Evolutionary conservation across 1,140 invertebrate species (phyloP).

Genomic region (Dreissena rostriformis): DNA sequence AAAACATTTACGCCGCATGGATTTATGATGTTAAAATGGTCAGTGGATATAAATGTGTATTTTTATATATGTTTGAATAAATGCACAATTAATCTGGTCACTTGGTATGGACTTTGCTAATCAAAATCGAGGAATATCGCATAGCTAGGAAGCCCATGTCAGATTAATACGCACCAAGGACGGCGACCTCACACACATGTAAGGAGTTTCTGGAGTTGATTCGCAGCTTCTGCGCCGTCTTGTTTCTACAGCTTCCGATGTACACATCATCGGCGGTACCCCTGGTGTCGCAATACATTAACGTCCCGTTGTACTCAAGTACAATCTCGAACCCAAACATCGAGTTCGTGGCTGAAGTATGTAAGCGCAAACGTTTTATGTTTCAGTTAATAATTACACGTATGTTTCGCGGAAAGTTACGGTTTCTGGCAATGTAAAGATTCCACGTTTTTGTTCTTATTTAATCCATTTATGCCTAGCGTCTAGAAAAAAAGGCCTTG

Average conservation of each 20-base stretch:
- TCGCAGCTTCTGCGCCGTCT: slow-evolving; percentile 1
- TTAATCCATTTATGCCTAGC: too few relatives aligned
- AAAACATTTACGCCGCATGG: not conserved
- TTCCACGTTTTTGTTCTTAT: too few relatives aligned
- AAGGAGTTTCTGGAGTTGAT: not conserved
- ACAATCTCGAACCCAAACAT: not conserved
- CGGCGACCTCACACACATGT: slow-evolving; percentile 45
- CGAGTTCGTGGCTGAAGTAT: slow-evolving; percentile 15
- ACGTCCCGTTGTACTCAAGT: not conserved
- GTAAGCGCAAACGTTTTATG: slow-evolving; percentile 18
- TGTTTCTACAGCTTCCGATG: slow-evolving; percentile 2
- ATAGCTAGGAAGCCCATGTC: not conserved
- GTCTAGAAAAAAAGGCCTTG: too few relatives aligned
- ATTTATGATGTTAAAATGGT: not conserved
- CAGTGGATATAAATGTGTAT: not conserved
- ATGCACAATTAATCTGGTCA: not conserved
- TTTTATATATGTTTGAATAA: not conserved
- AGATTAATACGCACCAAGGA: slow-evolving; percentile 24
- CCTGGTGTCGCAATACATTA: not conserved
- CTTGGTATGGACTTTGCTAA: too few relatives aligned
- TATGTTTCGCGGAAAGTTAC: too few relatives aligned
- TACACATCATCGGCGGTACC: not conserved
- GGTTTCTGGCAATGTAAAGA: too few relatives aligned
- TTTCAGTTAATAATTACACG: too few relatives aligned
- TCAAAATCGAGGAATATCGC: not conserved